Evolutionary conservation across 2,888 invertebrate species (phyloP).

Genomic region (Beris morrisii): DNA sequence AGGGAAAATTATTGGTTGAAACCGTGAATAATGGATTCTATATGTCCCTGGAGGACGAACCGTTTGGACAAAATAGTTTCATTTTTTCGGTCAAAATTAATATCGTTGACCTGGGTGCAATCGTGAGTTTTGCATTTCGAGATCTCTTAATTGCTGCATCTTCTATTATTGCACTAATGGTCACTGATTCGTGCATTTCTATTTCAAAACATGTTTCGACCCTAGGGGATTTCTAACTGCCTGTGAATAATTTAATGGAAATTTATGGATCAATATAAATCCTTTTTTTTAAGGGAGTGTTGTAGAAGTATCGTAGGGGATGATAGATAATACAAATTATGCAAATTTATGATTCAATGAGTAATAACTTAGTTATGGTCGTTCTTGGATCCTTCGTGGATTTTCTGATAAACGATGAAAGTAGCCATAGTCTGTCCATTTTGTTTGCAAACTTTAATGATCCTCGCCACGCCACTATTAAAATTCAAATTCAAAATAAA

Average conservation of each 20-base stretch:
- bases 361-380: too few species aligned
- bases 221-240: neutral
- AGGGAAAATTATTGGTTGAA: conserved; percentile 17
- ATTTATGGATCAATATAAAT: neutral
- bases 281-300: neutral
- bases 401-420: too few species aligned
- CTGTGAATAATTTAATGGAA: neutral
- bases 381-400: too few species aligned
- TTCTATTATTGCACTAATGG: conserved; percentile 1
- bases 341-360: too few species aligned
- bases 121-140: conserved; percentile 20
- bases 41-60: conserved; percentile 18
- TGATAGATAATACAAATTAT: too few species aligned
- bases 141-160: conserved; percentile 30
- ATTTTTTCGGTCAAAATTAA: conserved; percentile 16
- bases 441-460: too few species aligned
- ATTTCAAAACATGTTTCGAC: too few species aligned
- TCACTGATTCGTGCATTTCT: too few species aligned
- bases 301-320: neutral
- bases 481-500: too few species aligned
- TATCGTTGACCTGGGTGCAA: conserved; percentile 21
- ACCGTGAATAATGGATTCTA: conserved; percentile 28
- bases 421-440: too few species aligned
- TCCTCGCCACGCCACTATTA: too few species aligned
- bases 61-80: conserved; percentile 18